Percentiles rank a stretch among this genome's conserved stretches.
Conservation (phyloP, 2,113 vertebrate species). For the human (Homo sapiens) region DNA sequence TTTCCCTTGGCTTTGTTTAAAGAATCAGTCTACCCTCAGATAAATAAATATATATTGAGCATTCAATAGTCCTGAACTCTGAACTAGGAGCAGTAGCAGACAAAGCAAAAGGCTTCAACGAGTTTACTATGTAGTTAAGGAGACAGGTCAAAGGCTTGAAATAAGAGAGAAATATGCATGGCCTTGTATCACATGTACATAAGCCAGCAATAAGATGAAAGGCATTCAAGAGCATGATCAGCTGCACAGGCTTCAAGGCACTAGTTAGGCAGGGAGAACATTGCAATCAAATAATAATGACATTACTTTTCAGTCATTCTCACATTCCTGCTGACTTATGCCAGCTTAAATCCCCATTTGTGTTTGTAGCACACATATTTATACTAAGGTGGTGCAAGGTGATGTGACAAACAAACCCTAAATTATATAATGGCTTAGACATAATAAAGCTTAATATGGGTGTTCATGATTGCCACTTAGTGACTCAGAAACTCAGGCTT, state of each 20-base stretch:
- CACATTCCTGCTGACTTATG: not conserved
- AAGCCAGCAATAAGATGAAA: not conserved
- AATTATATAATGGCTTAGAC: not conserved
- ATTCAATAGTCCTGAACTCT: not conserved
- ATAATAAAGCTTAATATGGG: not conserved
- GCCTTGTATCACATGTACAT: accelerated
- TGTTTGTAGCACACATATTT: not conserved
- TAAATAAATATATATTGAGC: not conserved
- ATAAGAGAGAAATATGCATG: not conserved
- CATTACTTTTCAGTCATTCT: not conserved
- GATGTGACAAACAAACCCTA: not conserved
- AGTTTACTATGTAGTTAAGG: not conserved
- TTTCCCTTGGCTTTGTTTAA: not conserved
- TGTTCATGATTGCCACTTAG: not conserved
- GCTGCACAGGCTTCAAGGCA: not conserved
- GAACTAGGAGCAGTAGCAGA: not conserved
- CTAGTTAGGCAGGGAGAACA: not conserved
- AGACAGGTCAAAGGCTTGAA: not conserved
- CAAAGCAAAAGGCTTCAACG: not conserved
- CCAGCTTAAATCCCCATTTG: not conserved
- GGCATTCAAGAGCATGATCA: not conserved
- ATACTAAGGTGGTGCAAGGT: not conserved
- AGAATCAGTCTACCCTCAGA: not conserved
- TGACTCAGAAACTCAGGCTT: not conserved
- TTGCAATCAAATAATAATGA: not conserved